A percentile compares a stretch with the other conserved stretches of the same genome.
These are phyloP conservation scores for Tetrao urogallus DNA, from an alignment of 2,113 vertebrate species.

Conservation along the genomic window DNA sequence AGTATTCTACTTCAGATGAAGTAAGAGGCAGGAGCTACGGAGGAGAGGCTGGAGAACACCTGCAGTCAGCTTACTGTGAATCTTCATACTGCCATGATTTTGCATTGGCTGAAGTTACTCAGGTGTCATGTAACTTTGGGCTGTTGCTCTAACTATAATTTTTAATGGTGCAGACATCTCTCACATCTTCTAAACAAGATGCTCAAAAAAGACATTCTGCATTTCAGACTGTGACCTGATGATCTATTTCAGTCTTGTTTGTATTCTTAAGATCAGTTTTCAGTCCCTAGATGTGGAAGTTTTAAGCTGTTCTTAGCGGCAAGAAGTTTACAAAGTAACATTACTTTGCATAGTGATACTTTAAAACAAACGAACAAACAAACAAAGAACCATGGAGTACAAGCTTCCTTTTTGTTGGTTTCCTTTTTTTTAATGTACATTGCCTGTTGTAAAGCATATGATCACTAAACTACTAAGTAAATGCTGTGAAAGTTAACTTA, in stretches of 20 bases:
- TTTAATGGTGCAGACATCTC: not conserved
- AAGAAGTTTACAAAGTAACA: not conserved
- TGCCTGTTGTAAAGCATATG: not conserved
- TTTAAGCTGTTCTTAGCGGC: not conserved
- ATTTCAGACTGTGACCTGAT: not conserved
- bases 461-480: not conserved
- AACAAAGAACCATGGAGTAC: not conserved
- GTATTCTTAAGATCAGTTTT: not conserved
- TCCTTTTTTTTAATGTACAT: not conserved
- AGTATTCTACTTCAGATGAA: conserved; percentile 18
- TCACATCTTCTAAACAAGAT: not conserved
- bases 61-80: not conserved
- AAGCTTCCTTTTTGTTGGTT: not conserved
- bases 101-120: not conserved
- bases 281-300: not conserved
- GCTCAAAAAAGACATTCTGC: not conserved
- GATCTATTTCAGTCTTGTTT: conserved; percentile 21
- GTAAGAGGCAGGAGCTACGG: conserved; percentile 47
- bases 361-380: not conserved
- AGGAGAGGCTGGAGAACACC: conserved; percentile 48
- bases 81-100: not conserved
- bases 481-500: not conserved
- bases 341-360: not conserved
- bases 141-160: not conserved
- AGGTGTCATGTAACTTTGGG: not conserved